Base-by-base conservation (phyloP, 2,113 vertebrate species). In the Sinocyclocheilus anophthalmus region DNA sequence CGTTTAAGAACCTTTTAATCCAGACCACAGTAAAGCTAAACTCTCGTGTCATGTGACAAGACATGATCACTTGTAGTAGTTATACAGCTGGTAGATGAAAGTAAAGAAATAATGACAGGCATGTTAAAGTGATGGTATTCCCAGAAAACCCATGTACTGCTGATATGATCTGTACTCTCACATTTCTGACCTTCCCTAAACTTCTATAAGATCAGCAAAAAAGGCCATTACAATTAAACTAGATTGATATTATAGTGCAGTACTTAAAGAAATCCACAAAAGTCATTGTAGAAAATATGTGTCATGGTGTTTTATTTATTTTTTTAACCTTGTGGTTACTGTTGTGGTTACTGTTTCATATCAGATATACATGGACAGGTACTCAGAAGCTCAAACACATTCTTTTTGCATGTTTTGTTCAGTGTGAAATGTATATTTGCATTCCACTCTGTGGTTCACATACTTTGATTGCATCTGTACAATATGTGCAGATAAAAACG, bases 1-100 rank as follows among this genome's bases (percentile, higher is more conserved):
- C 89, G 92, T 87, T 91, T 88, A 90, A 92, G 92, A 92, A 93
- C 92, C 90, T 90, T 94, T 94, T 94, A 90, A 86, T 55, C 86
- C 87, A 87, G 88, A 91, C 90, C 89, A 93, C 90, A 12, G 45
- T 48, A 48, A 93, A 92, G 90, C 84, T 59, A 72, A 89, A 77
- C 90, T 77, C 78, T 85, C 20, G 67, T 79, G 80, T 77, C 83
- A 86, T 73, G 88, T 81, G 84, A 88, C 48, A 72, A 73, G 81
- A 86, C 42, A 69, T 70, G 79, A 57, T 77, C 80, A 67, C 50
- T 72, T 65, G 50, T 65, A 57, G 5, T 59, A 67, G 67, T 77
- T 22, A 70, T 84, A 67, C 63, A 61, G 24, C 24, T 48, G 45
- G 45, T 48, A 48, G 11, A 12, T 12, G 6, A 48, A 48, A 48